phyloP scores from a whole-genome alignment of 1,140 invertebrate genomes.

The Drusus annulatus region DNA sequence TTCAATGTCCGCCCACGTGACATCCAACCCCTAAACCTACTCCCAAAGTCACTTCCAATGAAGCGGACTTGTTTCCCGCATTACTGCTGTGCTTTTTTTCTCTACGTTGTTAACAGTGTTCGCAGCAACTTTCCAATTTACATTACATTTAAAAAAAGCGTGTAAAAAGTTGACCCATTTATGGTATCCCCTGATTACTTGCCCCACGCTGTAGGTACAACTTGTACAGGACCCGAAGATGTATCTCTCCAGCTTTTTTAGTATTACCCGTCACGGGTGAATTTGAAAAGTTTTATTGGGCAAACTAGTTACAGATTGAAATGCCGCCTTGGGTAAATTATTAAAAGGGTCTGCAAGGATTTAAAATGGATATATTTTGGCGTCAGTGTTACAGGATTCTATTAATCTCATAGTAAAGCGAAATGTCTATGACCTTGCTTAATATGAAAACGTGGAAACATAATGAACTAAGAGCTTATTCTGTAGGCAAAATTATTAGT shows the following conservation, averaged over 20 bases:
- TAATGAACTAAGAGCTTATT: too few relatives aligned
- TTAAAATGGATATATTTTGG: too few relatives aligned
- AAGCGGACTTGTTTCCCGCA: slow-evolving; percentile 4
- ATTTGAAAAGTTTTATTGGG: neutral
- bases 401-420: too few relatives aligned
- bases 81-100: slow-evolving; percentile 33
- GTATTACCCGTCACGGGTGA: neutral
- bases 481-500: too few relatives aligned
- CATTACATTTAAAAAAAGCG: slow-evolving; percentile 42
- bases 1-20: neutral
- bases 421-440: too few relatives aligned
- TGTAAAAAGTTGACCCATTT: slow-evolving; percentile 44
- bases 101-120: slow-evolving; percentile 25
- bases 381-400: too few relatives aligned
- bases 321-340: too few relatives aligned
- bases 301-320: too few relatives aligned
- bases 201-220: slow-evolving; percentile 10
- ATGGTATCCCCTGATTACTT: slow-evolving; percentile 26
- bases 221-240: neutral
- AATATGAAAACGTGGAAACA: too few relatives aligned
- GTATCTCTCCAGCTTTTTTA: neutral
- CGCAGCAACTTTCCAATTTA: slow-evolving; percentile 47
- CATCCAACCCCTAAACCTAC: neutral
- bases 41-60: neutral
- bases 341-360: too few relatives aligned